Evolutionary conservation across 2,888 invertebrate species (phyloP), one percentile per base, ranked within the genome.

Genomic region (Philereme vetulata): DNA sequence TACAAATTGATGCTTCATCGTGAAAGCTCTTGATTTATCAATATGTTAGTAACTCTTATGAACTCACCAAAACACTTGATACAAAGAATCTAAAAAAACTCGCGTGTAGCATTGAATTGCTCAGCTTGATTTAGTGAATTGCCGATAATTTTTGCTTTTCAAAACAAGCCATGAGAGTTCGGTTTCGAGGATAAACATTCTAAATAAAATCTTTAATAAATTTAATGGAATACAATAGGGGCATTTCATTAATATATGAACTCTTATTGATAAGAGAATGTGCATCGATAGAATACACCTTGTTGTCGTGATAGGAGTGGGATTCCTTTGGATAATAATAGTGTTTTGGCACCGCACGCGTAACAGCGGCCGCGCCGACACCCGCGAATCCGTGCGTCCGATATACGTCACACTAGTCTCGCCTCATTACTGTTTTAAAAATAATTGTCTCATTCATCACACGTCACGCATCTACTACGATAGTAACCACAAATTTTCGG

Each of bases 371-470:
- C 67, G 72, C 67, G 66, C 72, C 74, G 73, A 71, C 74, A 76
- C 61, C 62, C 64, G 62, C 68, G 64, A 64, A 68, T 66, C 71
- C 68, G 56, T 59, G 60, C 60, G 60, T 67, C 65, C 65, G 32
- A 9, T 44, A 43, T 70, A 75, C 78, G 76, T 75, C 77, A 78
- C 72, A 67, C 71, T 34, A 56, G 77, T 75, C 72, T 69, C 75
- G 76, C 68, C 76, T 82, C 82, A 81, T 86, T 85, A 83, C 81
- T 81, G 76, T 86, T n/a, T n/a, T 85, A 86, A 88, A 91, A 89
- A 90, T 90, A 90, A 89, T 89, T 88, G 84, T 88, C 88, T 86
- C 90, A 90, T 90, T 90, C 90, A 90, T 86, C 86, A 85, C 73
- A 73, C 78, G 82, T 81, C 82, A 82, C 78, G 74, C 64, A 78